phyloP scores from a whole-genome alignment of 2,888 invertebrate genomes.

The Melanostoma mellinum region DNA sequence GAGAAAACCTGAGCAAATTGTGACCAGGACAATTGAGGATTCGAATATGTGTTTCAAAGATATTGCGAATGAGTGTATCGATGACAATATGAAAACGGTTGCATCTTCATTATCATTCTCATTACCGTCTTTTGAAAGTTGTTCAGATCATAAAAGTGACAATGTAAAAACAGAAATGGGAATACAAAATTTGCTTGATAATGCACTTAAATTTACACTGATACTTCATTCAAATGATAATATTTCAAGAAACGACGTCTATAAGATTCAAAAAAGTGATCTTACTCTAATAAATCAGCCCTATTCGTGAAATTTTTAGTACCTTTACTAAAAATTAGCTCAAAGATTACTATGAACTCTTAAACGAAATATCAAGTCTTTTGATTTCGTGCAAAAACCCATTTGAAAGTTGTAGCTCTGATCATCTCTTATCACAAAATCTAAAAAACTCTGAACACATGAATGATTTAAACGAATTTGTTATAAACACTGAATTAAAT shows the following conservation, averaged over 20 bases:
- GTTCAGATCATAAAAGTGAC: background rate
- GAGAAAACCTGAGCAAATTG: background rate
- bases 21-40: background rate
- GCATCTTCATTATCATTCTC: background rate
- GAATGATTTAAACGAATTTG: background rate
- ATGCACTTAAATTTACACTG: background rate
- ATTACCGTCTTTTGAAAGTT: background rate
- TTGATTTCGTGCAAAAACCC: background rate
- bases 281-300: background rate
- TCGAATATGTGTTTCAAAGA: background rate
- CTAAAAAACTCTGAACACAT: background rate
- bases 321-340: background rate
- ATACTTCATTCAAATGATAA: slow-evolving; percentile 1
- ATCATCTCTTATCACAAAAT: background rate
- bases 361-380: background rate
- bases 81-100: background rate
- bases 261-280: background rate
- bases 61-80: background rate
- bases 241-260: background rate
- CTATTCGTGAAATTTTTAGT: slow-evolving; percentile 11
- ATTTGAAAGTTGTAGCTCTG: background rate
- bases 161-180: background rate
- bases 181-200: background rate
- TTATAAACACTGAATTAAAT: background rate
- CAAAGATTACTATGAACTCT: background rate